A percentile compares a stretch with the other conserved stretches of the same genome.
These are phyloP conservation scores for Albula goreensis DNA, from an alignment of 2,113 vertebrate genomes.

Conservation along the genomic window DNA sequence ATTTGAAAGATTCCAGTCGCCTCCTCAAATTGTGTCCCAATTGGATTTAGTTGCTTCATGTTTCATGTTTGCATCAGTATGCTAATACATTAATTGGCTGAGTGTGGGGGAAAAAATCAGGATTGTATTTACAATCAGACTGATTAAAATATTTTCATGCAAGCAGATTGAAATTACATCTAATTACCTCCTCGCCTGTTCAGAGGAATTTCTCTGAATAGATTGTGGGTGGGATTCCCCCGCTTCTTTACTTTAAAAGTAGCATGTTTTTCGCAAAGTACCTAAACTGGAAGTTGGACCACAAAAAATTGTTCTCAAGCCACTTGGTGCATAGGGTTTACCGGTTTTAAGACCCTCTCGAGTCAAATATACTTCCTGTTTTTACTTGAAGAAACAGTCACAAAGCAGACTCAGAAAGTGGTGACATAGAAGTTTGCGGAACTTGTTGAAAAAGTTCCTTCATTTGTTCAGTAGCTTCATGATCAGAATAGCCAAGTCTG, in stretches of 20 bases:
- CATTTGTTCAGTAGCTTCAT: no score
- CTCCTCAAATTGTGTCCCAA: slow-evolving; percentile 38
- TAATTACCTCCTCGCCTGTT: slow-evolving; percentile 23
- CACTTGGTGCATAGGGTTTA: background rate
- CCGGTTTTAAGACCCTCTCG: no score
- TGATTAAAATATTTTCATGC: slow-evolving; percentile 36
- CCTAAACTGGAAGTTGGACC: background rate
- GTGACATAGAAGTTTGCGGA: no score
- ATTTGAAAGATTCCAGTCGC: slow-evolving; percentile 39
- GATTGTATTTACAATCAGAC: slow-evolving; percentile 30
- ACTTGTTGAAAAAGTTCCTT: no score
- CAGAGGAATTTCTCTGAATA: background rate
- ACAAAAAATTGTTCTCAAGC: slow-evolving; percentile 29
- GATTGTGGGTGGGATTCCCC: background rate
- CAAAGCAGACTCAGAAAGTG: no score
- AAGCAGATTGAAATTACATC: slow-evolving; percentile 24
- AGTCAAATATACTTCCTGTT: no score
- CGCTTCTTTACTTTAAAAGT: background rate
- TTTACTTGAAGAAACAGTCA: no score
- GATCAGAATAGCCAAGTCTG: no score
- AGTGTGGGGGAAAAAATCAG: slow-evolving; percentile 26
- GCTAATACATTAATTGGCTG: slow-evolving; percentile 41
- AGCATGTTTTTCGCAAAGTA: background rate
- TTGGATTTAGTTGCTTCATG: slow-evolving; percentile 27
- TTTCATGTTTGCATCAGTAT: slow-evolving; percentile 38